A percentile compares a stretch with the other conserved stretches of the same genome.
These are phyloP conservation scores for Buathra laborator DNA, from an alignment of 2,888 invertebrate genomes.

Conservation along the genomic window DNA sequence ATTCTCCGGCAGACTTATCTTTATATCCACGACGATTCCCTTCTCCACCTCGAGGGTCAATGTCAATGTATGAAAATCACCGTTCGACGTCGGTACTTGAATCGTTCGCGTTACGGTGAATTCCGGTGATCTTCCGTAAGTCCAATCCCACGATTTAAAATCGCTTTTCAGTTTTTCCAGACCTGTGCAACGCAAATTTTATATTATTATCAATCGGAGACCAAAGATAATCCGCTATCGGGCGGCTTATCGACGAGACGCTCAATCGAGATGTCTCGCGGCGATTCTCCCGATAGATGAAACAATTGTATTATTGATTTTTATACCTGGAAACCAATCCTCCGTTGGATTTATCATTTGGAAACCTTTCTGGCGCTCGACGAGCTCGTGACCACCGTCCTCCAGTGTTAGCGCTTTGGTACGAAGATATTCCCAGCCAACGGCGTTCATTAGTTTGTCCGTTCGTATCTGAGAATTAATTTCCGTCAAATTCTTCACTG, in stretches of 20 bases:
- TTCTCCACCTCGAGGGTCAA: constrained; percentile 89
- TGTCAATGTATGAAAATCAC: constrained; percentile 86
- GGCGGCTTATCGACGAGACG: constrained; percentile 2
- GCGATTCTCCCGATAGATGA: not conserved
- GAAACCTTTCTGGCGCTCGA: constrained; percentile 93
- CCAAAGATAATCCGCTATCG: constrained; percentile 5
- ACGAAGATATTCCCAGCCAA: constrained; percentile 94
- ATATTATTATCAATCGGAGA: not conserved
- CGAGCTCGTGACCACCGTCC: constrained; percentile 91
- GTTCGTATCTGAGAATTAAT: constrained; percentile 90
- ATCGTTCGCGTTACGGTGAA: constrained; percentile 91
- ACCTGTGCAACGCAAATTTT: constrained; percentile 85
- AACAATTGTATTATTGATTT: not conserved
- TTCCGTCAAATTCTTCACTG: constrained; percentile 93
- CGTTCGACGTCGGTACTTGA: constrained; percentile 86
- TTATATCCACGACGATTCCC: constrained; percentile 89
- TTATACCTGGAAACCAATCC: constrained; percentile 93
- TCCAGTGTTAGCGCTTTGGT: constrained; percentile 89
- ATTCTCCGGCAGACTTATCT: constrained; percentile 88
- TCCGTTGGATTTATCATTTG: constrained; percentile 95
- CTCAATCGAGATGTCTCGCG: not conserved
- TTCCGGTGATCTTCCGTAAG: constrained; percentile 94
- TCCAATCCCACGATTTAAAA: constrained; percentile 95
- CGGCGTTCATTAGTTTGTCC: constrained; percentile 90
- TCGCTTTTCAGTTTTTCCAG: constrained; percentile 90